Evolutionary conservation across 2,888 invertebrate genomes (phyloP).

Genomic region (Diaprepes abbreviatus): DNA sequence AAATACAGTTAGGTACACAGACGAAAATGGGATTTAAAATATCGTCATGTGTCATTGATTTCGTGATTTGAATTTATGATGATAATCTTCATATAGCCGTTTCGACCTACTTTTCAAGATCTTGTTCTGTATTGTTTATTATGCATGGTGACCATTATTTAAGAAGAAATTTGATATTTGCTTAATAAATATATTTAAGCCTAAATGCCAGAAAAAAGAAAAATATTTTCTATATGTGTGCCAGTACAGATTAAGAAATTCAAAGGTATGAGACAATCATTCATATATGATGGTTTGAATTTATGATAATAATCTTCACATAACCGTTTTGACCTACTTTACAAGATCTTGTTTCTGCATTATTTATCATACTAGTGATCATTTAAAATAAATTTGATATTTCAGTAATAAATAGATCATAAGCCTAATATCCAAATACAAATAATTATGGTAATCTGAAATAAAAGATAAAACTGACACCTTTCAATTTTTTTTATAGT

Average conservation of each 20-base stretch:
- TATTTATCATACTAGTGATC: not conserved
- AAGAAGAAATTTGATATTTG: not conserved
- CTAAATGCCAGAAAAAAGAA: no score
- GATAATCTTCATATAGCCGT: slow-evolving; percentile 1
- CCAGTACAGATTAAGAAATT: no score
- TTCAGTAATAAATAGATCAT: no score
- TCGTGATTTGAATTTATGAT: slow-evolving; percentile 12
- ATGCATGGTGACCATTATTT: not conserved
- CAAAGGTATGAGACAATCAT: no score
- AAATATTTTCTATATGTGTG: no score
- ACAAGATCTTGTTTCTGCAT: not conserved
- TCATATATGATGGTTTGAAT: no score
- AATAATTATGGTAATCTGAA: no score
- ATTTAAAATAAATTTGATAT: slow-evolving; percentile 1
- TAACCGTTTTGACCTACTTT: slow-evolving; percentile 10
- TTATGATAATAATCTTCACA: slow-evolving; percentile 2
- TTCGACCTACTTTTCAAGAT: not conserved
- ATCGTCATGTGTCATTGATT: not conserved
- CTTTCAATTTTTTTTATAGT: no score
- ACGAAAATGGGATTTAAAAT: not conserved
- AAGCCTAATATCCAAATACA: no score
- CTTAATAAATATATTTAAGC: no score
- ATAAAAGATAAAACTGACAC: no score
- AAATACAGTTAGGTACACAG: not conserved
- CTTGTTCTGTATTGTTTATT: not conserved